phyloP scores from a whole-genome alignment of 35 echinoderm and acorn worm species.

The Anneissia japonica region DNA sequence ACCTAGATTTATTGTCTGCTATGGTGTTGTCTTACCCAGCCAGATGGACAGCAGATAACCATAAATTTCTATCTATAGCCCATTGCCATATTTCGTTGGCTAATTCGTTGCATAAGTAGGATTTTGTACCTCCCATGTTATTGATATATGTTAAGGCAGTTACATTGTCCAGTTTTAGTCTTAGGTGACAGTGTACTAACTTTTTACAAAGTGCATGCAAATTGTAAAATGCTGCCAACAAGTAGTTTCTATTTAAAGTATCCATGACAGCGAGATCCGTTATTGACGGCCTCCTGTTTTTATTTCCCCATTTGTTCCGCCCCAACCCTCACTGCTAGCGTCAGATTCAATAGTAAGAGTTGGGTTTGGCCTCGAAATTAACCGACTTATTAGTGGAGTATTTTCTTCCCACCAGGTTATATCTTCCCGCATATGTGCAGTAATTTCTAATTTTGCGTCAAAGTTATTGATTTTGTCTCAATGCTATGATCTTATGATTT shows the following conservation, averaged over 20 bases:
- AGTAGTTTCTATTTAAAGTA: constrained; percentile 19
- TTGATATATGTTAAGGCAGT: constrained; percentile 60
- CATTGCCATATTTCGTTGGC: constrained; percentile 49
- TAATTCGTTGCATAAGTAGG: constrained; percentile 24
- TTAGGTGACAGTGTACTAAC: neutral
- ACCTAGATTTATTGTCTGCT: constrained; percentile 22
- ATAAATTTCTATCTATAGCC: constrained; percentile 30
- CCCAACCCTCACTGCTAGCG: neutral
- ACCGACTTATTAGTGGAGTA: neutral
- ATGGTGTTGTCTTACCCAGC: constrained; percentile 30
- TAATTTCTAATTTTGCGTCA: constrained; percentile 22
- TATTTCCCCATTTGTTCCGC: too few species aligned
- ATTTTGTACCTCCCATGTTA: constrained; percentile 59
- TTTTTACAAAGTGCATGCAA: constrained; percentile 20
- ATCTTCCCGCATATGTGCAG: neutral
- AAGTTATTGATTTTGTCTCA: constrained; percentile 25
- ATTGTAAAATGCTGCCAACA: constrained; percentile 22
- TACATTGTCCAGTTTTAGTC: constrained; percentile 37
- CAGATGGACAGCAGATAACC: constrained; percentile 42
- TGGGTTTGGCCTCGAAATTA: neutral
- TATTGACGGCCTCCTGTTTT: too few species aligned
- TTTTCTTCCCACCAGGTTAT: neutral
- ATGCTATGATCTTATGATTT: constrained; percentile 1
- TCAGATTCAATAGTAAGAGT: neutral
- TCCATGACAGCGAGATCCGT: too few species aligned